Evolutionary conservation across 2,888 invertebrate species (phyloP).

Genomic region (Drosophila infuscata): DNA sequence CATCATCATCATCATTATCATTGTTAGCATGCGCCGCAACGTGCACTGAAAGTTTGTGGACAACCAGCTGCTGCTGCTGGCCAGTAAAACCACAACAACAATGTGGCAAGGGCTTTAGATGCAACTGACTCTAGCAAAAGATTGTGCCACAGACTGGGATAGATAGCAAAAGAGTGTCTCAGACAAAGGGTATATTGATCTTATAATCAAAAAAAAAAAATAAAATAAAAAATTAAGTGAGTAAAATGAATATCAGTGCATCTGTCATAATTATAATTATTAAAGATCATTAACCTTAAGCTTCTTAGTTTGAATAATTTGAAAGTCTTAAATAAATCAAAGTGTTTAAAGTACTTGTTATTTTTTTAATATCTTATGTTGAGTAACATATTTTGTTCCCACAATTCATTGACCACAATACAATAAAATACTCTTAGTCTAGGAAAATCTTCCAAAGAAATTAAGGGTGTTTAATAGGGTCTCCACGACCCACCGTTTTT

Average conservation of each 20-base stretch:
- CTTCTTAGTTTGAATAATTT: no score
- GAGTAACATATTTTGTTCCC: not conserved
- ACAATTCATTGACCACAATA: not conserved
- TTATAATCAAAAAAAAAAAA: not conserved
- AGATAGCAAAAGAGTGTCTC: constrained; percentile 13
- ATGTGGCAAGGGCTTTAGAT: constrained; percentile 64
- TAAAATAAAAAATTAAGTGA: not conserved
- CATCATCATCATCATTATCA: constrained; percentile 11
- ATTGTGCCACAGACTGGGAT: constrained; percentile 29
- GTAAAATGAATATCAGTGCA: not conserved
- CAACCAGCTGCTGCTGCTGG: constrained; percentile 45
- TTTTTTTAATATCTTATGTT: not conserved
- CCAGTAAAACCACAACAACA: constrained; percentile 62
- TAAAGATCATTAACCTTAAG: not conserved
- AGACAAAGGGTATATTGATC: constrained; percentile 8
- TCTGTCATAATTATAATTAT: not conserved
- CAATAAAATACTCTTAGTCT: not conserved
- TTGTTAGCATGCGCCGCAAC: constrained; percentile 45
- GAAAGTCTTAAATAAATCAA: not conserved
- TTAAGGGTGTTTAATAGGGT: not conserved
- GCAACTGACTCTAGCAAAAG: constrained; percentile 51
- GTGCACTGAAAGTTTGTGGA: constrained; percentile 53
- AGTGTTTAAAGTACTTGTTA: not conserved
- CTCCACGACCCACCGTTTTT: not conserved
- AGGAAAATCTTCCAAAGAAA: not conserved